Conservation (phyloP, 1,140 invertebrate species). For the Papilio glaucus region DNA sequence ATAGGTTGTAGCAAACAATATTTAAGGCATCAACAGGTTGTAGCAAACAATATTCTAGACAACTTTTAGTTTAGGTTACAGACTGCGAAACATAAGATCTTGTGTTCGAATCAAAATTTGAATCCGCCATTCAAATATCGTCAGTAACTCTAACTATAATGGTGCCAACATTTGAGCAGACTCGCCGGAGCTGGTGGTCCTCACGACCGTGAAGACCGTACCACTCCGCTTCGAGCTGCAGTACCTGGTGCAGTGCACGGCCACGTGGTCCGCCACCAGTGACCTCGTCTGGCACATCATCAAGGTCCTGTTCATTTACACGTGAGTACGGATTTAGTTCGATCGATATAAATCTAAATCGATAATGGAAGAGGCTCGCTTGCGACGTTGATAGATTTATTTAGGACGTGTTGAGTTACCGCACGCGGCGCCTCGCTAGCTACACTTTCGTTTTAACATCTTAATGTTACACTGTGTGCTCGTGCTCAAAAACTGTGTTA, state of each 20-base stretch:
- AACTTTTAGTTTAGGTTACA: too few relatives aligned
- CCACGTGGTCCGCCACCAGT: slow-evolving; percentile 86
- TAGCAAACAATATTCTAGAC: too few relatives aligned
- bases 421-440: not conserved
- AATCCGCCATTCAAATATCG: too few relatives aligned
- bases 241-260: slow-evolving; percentile 88
- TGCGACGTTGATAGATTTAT: slow-evolving; percentile 5
- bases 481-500: too few relatives aligned
- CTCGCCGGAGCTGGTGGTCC: slow-evolving; percentile 89
- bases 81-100: too few relatives aligned
- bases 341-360: not conserved
- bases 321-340: slow-evolving; percentile 66
- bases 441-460: too few relatives aligned
- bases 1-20: too few relatives aligned
- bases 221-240: slow-evolving; percentile 82
- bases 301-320: slow-evolving; percentile 89
- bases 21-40: too few relatives aligned
- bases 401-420: not conserved
- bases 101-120: too few relatives aligned
- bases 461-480: too few relatives aligned
- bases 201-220: slow-evolving; percentile 83
- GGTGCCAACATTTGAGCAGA: slow-evolving; percentile 77
- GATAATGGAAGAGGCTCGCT: slow-evolving; percentile 7
- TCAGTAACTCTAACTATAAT: too few relatives aligned
- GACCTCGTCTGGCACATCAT: slow-evolving; percentile 88